Base-by-base conservation (phyloP, 2,113 vertebrate genomes). In the Atherinomorus stipes region DNA sequence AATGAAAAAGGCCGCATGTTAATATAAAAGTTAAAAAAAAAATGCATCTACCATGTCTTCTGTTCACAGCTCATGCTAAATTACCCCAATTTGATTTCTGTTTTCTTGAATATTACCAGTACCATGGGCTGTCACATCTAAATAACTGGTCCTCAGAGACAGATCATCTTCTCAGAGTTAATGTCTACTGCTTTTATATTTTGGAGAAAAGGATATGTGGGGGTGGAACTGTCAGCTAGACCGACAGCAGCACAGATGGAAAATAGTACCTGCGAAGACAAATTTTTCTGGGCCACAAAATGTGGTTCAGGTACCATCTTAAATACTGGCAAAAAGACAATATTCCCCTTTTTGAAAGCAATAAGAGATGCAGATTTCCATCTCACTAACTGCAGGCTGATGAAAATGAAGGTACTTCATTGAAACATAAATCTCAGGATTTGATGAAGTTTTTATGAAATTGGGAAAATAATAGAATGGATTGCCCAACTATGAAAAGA, bases 351-450 rank as follows among this genome's bases (percentile, higher is more conserved):
- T 53, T 57, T 11, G 18, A 21, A 21, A 13, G 56, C 31, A 18
- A 56, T n/a, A 37, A 9, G 26, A 45, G 23, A 50, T 37, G 18
- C 23, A 45, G 28, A 47, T 31, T 13, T 58, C 64, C 40, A 51
- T 62, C 74, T 56, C 18, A 68, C 61, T 3, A 19, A 45, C 59
- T 71, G 50, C 31, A 37, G 42, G 44, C 40, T 50, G 11, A 23
- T 25, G 19, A 59, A 59, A 56, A 49, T 62, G 42, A 71, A 76
- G 49, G 37, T 47, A 76, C 12, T 59, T 64, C 31, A 2, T 19
- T 69, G 59, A 52, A 68, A 72, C 67, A 78, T 80, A 77, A 88
- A 81, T 78, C 71, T 77, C 59, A 58, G 42, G 47, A 65, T 61
- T 9, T 49, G 25, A 69, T 57, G 50, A 73, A 59, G 3, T 26